phyloP scores from a whole-genome alignment of 2,888 invertebrate species.

The Acanthosepion lycidas region DNA sequence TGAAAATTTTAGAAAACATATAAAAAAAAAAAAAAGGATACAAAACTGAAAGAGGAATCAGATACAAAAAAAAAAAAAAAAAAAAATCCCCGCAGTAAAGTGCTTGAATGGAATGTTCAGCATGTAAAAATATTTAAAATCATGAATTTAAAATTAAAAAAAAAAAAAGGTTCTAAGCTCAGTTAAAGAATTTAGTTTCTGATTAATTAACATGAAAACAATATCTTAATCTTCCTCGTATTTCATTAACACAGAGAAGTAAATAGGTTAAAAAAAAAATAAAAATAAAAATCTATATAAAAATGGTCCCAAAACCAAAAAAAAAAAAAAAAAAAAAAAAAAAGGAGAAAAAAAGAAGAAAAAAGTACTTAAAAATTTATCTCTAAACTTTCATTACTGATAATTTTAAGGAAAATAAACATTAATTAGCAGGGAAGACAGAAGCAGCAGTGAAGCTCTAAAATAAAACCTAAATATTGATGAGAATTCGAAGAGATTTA shows the following conservation, averaged over 20 bases:
- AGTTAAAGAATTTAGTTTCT: background rate
- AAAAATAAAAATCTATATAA: background rate
- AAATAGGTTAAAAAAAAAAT: background rate
- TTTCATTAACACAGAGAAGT: background rate
- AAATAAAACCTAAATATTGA: conserved; percentile 3
- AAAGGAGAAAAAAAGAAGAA: background rate
- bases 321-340: background rate
- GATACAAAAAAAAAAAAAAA: background rate
- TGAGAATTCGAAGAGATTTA: background rate
- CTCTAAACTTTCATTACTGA: background rate
- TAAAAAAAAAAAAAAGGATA: background rate
- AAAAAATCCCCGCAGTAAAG: background rate
- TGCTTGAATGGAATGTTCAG: background rate
- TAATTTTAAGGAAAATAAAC: background rate
- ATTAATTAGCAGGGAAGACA: background rate
- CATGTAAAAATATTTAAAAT: background rate
- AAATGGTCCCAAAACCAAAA: background rate
- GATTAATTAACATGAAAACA: background rate
- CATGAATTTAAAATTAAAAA: background rate
- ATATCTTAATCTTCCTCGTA: background rate
- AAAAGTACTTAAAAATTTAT: background rate
- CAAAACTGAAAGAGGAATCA: background rate
- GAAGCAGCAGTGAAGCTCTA: background rate
- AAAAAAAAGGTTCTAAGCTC: background rate
- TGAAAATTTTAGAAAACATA: background rate